Evolutionary conservation across 1,140 invertebrate species (phyloP).

Genomic region (Pseudomyrmex flavicornis): DNA sequence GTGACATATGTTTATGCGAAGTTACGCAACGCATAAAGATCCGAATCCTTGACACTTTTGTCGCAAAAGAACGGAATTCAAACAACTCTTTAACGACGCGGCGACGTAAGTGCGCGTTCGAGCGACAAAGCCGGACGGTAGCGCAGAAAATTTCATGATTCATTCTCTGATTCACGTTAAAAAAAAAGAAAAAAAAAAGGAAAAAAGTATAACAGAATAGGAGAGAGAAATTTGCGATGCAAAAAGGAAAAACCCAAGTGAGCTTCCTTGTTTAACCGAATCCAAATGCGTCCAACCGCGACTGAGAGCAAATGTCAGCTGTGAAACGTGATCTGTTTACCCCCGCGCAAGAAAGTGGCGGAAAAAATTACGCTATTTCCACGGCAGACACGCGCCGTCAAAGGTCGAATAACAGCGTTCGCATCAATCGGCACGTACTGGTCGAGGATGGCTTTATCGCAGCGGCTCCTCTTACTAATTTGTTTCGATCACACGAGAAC

Average conservation of each 20-base stretch:
- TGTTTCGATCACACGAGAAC: conserved; percentile 30
- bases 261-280: conserved; percentile 50
- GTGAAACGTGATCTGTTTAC: conserved; percentile 61
- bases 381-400: conserved; percentile 42
- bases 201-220: not conserved
- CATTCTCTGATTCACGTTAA: not conserved
- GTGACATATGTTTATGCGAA: too few relatives aligned
- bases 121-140: not conserved
- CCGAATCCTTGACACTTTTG: not conserved
- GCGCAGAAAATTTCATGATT: conserved; percentile 18
- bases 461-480: conserved; percentile 19
- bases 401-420: conserved; percentile 52
- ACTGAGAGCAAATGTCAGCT: conserved; percentile 35
- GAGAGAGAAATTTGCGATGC: not conserved
- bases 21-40: too few relatives aligned
- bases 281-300: conserved; percentile 35
- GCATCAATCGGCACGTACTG: conserved; percentile 38
- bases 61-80: conserved; percentile 10
- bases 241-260: conserved; percentile 19
- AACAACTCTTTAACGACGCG: not conserved
- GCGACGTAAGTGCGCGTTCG: conserved; percentile 10
- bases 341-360: conserved; percentile 56
- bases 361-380: conserved; percentile 59
- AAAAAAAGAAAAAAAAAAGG: not conserved
- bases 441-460: conserved; percentile 50